phyloP scores from a whole-genome alignment of 2,113 vertebrate genomes.

The Alouatta palliata region DNA sequence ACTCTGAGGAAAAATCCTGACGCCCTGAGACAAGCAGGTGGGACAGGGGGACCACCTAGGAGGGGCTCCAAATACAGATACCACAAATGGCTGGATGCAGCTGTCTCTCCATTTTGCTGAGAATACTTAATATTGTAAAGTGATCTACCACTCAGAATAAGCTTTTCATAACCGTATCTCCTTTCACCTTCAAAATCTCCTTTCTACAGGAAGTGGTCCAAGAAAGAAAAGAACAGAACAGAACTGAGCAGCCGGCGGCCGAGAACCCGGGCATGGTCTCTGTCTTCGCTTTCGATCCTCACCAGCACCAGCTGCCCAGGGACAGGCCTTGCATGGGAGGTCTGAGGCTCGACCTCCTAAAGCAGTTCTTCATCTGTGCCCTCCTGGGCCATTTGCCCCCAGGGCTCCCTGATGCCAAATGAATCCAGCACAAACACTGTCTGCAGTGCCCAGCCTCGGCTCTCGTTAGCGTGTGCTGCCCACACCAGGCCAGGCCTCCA shows the following conservation, averaged over 20 bases:
- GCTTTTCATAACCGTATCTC: fast-evolving
- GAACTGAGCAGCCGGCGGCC: too few species aligned
- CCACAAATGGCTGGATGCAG: fast-evolving
- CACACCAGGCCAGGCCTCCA: neutral
- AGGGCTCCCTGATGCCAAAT: neutral
- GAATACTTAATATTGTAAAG: neutral
- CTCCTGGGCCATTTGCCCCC: neutral
- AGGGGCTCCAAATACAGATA: fast-evolving
- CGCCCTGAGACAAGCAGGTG: neutral
- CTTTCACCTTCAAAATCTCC: neutral
- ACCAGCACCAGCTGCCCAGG: fast-evolving
- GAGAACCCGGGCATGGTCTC: neutral
- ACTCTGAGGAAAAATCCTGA: fast-evolving
- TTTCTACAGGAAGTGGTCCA: fast-evolving
- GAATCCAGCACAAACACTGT: neutral
- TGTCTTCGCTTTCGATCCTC: fast-evolving
- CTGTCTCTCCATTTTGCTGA: neutral
- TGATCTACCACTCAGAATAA: neutral
- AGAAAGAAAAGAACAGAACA: neutral
- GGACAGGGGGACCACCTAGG: fast-evolving
- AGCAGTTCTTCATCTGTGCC: too few species aligned
- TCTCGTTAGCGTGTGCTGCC: fast-evolving
- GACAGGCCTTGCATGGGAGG: fast-evolving
- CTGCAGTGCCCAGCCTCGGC: fast-evolving
- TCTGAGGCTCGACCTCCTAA: too few species aligned